Percentiles rank a stretch among this genome's conserved stretches.
Conservation (phyloP, 2,797 vertebrate genomes). For the Bradypodion ventrale region DNA sequence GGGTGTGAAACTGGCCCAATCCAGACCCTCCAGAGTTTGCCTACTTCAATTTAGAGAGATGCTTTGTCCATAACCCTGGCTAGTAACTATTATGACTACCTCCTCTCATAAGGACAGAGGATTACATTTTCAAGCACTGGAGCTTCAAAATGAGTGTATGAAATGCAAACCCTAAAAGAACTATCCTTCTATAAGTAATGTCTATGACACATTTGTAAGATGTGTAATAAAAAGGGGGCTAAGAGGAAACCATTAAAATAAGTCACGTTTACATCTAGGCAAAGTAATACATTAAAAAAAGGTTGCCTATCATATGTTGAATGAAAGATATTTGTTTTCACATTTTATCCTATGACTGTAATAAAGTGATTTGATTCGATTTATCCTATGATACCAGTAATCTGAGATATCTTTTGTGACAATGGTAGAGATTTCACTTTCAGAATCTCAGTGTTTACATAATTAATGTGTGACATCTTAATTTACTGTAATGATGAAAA, state of each 20-base stretch:
- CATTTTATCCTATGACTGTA: background rate
- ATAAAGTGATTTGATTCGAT: too few species aligned
- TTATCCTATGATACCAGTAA: conserved; percentile 1
- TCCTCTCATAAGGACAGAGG: background rate
- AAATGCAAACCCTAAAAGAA: background rate
- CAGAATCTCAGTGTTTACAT: conserved; percentile 23
- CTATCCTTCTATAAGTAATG: background rate
- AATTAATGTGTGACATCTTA: conserved; percentile 28
- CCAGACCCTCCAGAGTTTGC: too few species aligned
- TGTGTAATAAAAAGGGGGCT: background rate
- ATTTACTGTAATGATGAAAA: conserved; percentile 19
- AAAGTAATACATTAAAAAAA: background rate
- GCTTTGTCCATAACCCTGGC: background rate
- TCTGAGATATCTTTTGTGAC: conserved; percentile 8
- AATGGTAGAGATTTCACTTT: conserved; percentile 17
- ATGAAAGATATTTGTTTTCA: conserved; percentile 9
- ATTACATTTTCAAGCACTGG: background rate
- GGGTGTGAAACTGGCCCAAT: too few species aligned
- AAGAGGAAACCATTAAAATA: background rate
- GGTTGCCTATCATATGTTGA: background rate
- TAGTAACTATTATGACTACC: background rate
- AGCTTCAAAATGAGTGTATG: background rate
- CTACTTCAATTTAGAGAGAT: background rate
- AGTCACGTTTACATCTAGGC: background rate
- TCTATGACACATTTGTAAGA: background rate